phyloP scores from a whole-genome alignment of 2,113 vertebrate genomes.

The Carollia perspicillata region DNA sequence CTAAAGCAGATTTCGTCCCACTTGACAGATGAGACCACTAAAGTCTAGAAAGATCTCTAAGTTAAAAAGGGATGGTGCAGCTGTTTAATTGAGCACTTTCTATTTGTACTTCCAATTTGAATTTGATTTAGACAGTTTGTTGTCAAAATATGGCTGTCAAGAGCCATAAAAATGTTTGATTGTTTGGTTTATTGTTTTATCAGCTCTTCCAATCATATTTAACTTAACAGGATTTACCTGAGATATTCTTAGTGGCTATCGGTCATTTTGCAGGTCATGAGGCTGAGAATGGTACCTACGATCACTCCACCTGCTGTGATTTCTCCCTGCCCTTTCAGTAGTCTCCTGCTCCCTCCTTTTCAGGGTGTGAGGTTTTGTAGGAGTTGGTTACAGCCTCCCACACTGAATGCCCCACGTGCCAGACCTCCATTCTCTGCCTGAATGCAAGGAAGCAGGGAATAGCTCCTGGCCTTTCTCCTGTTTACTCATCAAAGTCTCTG shows the following conservation, averaged over 20 bases:
- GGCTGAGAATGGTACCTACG: not conserved
- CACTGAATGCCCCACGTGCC: not conserved
- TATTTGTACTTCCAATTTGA: not conserved
- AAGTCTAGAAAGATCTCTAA: not conserved
- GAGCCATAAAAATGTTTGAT: not conserved
- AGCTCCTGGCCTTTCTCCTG: not conserved
- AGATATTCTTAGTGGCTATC: not conserved
- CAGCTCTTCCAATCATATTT: not conserved
- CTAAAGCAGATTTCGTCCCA: not conserved
- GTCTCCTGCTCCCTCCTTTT: not conserved
- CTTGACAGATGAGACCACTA: not conserved
- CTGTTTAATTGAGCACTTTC: not conserved
- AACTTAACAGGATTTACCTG: not conserved
- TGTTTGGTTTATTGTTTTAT: not conserved
- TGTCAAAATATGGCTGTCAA: not conserved
- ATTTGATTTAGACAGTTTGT: not conserved
- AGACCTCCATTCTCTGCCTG: accelerated
- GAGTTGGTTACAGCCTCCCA: not conserved
- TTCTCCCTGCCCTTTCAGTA: not conserved
- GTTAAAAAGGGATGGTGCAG: not conserved
- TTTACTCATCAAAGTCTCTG: not conserved
- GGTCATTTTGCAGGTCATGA: not conserved
- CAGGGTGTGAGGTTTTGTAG: not conserved
- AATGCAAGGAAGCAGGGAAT: not conserved
- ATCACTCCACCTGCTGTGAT: not conserved